A percentile compares a stretch with the other conserved stretches of the same genome.
Evolutionary conservation across 2,888 invertebrate species (phyloP).

Genomic region (Drosophila picticornis): DNA sequence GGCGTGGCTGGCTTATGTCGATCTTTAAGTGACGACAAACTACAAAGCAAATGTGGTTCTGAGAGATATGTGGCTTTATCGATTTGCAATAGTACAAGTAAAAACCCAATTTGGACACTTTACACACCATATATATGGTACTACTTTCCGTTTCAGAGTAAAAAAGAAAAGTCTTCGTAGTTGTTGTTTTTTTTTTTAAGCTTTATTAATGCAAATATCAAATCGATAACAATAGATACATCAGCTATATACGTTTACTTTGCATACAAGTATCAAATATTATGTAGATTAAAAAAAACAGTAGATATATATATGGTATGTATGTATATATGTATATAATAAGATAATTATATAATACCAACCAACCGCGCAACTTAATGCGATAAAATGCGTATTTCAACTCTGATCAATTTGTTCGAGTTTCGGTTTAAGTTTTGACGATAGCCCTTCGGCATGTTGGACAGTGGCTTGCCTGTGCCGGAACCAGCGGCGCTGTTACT

Average conservation of each 20-base stretch:
- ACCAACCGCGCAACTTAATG: constrained; percentile 73
- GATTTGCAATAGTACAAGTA: not conserved
- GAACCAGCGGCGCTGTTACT: constrained; percentile 28
- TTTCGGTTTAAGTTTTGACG: constrained; percentile 62
- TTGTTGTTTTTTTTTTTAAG: constrained; percentile 39
- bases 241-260: constrained; percentile 55
- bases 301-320: constrained; percentile 12
- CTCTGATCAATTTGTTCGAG: constrained; percentile 48
- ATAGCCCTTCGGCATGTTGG: constrained; percentile 84
- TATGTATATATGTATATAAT: constrained; percentile 24
- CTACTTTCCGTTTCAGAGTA: not conserved
- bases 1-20: not conserved
- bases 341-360: constrained; percentile 55
- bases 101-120: not conserved
- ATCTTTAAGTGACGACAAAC: not conserved
- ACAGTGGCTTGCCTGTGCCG: constrained; percentile 77
- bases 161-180: not conserved
- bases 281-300: constrained; percentile 52
- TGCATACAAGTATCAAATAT: constrained; percentile 48
- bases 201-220: constrained; percentile 76
- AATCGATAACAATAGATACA: constrained; percentile 78
- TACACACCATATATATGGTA: not conserved
- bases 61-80: not conserved
- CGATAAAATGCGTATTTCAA: constrained; percentile 46
- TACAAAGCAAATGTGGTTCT: not conserved